These are phyloP conservation scores for Elephantulus edwardii DNA, from an alignment of 2,113 vertebrate genomes.

Conservation along the genomic window DNA sequence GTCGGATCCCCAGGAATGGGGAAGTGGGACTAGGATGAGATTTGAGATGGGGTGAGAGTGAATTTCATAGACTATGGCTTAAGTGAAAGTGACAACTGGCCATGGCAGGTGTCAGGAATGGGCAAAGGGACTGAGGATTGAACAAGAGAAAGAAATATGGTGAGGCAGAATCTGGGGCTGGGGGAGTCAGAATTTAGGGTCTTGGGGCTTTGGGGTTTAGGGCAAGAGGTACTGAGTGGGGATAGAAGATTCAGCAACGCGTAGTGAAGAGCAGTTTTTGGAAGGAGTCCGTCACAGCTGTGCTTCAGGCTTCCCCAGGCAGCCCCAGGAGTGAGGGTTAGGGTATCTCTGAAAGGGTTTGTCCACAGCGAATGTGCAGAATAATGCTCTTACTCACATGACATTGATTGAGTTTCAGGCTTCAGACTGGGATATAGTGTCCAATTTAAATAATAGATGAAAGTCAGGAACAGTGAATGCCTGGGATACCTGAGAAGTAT, in stretches of 20 bases:
- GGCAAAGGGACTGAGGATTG: background rate
- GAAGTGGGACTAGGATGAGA: background rate
- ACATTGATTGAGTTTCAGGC: background rate
- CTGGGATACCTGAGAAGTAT: background rate
- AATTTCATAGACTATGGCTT: too few relatives aligned
- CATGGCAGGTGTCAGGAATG: background rate
- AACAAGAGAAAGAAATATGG: background rate
- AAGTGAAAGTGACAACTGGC: background rate
- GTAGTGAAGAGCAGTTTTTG: background rate
- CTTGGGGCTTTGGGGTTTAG: background rate
- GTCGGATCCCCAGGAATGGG: background rate
- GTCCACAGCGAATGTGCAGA: background rate
- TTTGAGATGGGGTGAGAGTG: background rate
- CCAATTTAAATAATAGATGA: background rate
- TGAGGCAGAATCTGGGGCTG: background rate
- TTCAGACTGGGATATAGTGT: background rate
- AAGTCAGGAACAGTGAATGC: background rate
- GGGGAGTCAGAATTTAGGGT: background rate
- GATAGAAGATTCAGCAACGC: background rate
- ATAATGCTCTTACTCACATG: background rate
- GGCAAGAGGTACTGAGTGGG: background rate
- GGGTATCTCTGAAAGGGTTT: background rate
- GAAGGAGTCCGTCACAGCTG: background rate
- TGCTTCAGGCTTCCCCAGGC: background rate
- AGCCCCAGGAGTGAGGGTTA: background rate